Evolutionary conservation across 2,113 vertebrate genomes (phyloP).

Genomic region (Lepisosteus osseus): DNA sequence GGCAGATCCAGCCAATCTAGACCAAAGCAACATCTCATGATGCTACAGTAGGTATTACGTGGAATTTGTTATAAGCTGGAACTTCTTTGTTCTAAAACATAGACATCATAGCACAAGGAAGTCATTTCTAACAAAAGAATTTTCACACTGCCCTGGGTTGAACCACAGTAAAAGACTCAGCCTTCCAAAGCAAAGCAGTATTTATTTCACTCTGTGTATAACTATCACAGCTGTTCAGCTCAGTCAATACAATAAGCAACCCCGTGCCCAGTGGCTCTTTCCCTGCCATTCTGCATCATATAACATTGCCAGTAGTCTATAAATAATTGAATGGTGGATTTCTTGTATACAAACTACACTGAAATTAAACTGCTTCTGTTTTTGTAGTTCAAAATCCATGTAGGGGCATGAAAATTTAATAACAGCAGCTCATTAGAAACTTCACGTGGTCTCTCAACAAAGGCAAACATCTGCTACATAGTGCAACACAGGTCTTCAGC

Average conservation of each 20-base stretch:
- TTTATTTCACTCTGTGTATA: background rate
- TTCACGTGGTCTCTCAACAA: constrained; percentile 9
- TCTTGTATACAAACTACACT: constrained; percentile 15
- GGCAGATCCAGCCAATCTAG: too few relatives aligned
- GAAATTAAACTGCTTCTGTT: constrained; percentile 17
- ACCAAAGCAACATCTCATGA: too few relatives aligned
- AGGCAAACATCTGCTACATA: constrained; percentile 20
- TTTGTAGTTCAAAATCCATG: background rate
- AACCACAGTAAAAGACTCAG: too few relatives aligned
- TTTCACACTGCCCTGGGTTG: too few relatives aligned
- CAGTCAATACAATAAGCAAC: background rate
- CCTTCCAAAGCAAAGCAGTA: too few relatives aligned
- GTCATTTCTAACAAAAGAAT: too few relatives aligned
- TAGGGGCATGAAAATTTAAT: constrained; percentile 24
- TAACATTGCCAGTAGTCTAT: background rate
- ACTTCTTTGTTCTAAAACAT: too few relatives aligned
- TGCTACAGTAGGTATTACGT: too few relatives aligned
- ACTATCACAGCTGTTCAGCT: background rate
- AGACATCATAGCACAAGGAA: too few relatives aligned
- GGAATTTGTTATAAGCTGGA: too few relatives aligned
- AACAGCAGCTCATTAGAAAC: constrained; percentile 21
- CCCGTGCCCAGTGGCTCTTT: background rate
- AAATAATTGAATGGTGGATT: constrained; percentile 19
- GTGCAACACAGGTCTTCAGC: background rate
- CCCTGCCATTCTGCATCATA: background rate